phyloP scores from a whole-genome alignment of 1,140 invertebrate genomes.

The Drosophila ercepeae region DNA sequence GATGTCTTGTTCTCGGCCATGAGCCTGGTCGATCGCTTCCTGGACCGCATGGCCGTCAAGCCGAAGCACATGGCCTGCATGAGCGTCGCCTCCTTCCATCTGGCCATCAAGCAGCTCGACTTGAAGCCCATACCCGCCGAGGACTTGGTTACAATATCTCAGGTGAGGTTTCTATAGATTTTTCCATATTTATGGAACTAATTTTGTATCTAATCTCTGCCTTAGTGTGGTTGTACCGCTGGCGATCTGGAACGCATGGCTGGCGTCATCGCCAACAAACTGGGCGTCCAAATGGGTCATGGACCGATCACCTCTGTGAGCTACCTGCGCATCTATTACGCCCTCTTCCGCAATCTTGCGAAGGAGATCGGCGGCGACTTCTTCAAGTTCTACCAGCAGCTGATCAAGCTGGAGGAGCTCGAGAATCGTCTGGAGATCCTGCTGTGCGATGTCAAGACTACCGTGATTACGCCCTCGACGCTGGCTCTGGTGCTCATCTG shows the following conservation, averaged over 20 bases:
- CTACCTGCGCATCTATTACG: constrained; percentile 88
- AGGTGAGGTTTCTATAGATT: constrained; percentile 53
- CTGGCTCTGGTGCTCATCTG: constrained; percentile 89
- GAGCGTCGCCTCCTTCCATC: constrained; percentile 83
- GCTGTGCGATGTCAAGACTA: constrained; percentile 88
- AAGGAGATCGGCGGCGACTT: constrained; percentile 84
- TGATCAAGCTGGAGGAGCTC: constrained; percentile 85
- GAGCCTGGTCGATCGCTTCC: constrained; percentile 90
- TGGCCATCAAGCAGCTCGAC: constrained; percentile 83
- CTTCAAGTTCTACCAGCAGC: constrained; percentile 83
- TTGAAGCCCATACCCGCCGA: constrained; percentile 80
- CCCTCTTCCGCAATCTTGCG: constrained; percentile 86
- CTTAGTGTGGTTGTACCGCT: constrained; percentile 90
- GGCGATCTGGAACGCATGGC: constrained; percentile 91
- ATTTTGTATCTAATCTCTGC: too few species aligned
- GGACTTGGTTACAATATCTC: constrained; percentile 83
- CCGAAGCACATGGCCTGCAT: constrained; percentile 83
- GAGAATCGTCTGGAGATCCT: constrained; percentile 89
- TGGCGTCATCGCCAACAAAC: constrained; percentile 88
- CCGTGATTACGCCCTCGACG: constrained; percentile 87
- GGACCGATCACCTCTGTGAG: constrained; percentile 87
- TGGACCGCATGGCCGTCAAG: constrained; percentile 89
- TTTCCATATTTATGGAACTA: not conserved
- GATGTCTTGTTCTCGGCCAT: constrained; percentile 91
- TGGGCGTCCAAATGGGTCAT: constrained; percentile 86